Percentiles rank a stretch among this genome's conserved stretches.
Evolutionary conservation across 64 coral and sea anemone species (phyloP).

Genomic region (Porites lutea): DNA sequence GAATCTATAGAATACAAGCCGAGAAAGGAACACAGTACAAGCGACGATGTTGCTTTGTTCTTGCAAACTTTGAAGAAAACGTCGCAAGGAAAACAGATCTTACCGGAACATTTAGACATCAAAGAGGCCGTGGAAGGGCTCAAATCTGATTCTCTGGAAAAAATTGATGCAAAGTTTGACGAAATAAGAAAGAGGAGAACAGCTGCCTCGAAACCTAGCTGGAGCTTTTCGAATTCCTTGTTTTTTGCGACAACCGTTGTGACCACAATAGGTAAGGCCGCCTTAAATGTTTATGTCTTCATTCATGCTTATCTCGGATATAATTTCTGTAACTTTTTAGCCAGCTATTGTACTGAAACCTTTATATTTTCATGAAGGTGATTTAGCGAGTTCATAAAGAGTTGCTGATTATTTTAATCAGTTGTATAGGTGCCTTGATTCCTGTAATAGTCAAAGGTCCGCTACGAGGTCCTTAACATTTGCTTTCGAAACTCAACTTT

Average conservation of each 20-base stretch:
- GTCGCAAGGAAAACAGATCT: conserved; percentile 50
- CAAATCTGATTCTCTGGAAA: conserved; percentile 56
- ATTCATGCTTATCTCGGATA: too few relatives aligned
- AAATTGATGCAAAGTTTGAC: conserved; percentile 67
- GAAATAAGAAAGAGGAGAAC: conserved; percentile 54
- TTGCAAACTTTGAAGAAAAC: conserved; percentile 79
- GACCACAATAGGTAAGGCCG: conserved; percentile 88
- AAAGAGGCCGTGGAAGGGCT: conserved; percentile 63
- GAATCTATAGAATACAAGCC: conserved; percentile 72
- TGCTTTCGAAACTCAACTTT: too few relatives aligned
- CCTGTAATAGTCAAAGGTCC: too few relatives aligned
- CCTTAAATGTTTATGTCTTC: neutral
- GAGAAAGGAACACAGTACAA: conserved; percentile 35
- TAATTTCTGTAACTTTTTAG: too few relatives aligned
- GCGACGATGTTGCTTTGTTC: conserved; percentile 60
- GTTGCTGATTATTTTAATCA: too few relatives aligned
- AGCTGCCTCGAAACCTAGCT: conserved; percentile 67
- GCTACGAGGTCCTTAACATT: too few relatives aligned
- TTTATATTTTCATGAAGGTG: too few relatives aligned
- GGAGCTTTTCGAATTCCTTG: conserved; percentile 94
- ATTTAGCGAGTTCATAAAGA: too few relatives aligned
- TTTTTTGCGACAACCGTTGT: conserved; percentile 94
- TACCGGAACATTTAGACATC: conserved; percentile 60
- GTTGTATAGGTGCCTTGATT: too few relatives aligned
- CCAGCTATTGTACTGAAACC: too few relatives aligned